Conservation (phyloP, 1,140 invertebrate genomes). For the Mizuhopecten yessoensis region DNA sequence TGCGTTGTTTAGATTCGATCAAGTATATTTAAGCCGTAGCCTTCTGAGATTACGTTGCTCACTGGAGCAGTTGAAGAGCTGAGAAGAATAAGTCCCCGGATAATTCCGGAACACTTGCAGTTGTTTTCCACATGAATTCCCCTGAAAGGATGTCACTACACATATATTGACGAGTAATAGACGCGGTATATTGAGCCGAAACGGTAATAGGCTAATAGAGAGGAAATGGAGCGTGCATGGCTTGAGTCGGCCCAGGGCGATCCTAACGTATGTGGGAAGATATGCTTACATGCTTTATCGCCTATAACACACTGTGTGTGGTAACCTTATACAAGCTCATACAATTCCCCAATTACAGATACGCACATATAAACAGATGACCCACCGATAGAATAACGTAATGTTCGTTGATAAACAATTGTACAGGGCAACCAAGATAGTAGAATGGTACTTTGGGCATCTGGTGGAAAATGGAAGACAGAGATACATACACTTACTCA, state of each 20-base stretch:
- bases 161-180: neutral
- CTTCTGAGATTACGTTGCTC: slow-evolving; percentile 26
- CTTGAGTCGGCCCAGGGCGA: neutral
- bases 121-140: slow-evolving; percentile 18
- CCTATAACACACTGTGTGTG: no score
- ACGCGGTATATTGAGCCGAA: neutral
- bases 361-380: neutral
- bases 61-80: neutral
- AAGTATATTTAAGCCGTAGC: slow-evolving; percentile 14
- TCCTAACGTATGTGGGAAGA: neutral
- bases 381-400: neutral
- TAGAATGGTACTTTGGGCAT: neutral
- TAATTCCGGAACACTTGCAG: slow-evolving; percentile 12
- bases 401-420: neutral
- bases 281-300: neutral
- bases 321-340: neutral
- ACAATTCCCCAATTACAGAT: neutral
- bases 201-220: neutral
- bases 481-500: neutral
- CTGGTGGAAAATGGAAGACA: neutral
- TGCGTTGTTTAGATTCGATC: slow-evolving; percentile 7
- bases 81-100: neutral
- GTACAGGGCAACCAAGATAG: neutral
- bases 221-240: neutral
- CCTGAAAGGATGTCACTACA: slow-evolving; percentile 2